phyloP scores from a whole-genome alignment of 2,888 invertebrate species.

The Agriotes lineatus region DNA sequence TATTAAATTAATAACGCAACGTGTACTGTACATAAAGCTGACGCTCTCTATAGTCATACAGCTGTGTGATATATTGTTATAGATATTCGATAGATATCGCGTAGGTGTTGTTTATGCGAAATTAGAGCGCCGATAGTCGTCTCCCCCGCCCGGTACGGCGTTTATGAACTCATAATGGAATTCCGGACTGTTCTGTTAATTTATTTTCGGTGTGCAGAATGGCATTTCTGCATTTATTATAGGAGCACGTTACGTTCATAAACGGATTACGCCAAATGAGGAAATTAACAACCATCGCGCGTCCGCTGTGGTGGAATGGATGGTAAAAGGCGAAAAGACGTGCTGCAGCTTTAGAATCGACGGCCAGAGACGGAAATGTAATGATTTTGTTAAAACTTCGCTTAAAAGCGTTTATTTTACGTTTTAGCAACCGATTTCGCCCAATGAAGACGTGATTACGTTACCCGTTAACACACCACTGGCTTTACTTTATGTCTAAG shows the following conservation, averaged over 20 bases:
- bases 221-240: constrained; percentile 42
- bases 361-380: constrained; percentile 20
- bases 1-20: constrained; percentile 15
- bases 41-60: constrained; percentile 39
- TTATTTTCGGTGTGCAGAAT: constrained; percentile 36
- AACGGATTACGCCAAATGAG: constrained; percentile 55
- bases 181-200: constrained; percentile 34
- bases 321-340: constrained; percentile 34
- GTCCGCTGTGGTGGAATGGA: constrained; percentile 46
- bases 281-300: constrained; percentile 54
- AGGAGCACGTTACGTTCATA: constrained; percentile 45
- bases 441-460: constrained; percentile 11
- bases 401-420: constrained; percentile 18
- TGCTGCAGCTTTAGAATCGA: constrained; percentile 19
- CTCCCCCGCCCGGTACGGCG: constrained; percentile 5
- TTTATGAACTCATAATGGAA: constrained; percentile 39
- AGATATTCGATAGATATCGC: constrained; percentile 21
- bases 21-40: constrained; percentile 15
- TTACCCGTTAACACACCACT: not conserved
- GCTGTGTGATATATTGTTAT: constrained; percentile 38
- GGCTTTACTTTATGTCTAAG: not conserved
- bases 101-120: constrained; percentile 23
- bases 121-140: constrained; percentile 22
- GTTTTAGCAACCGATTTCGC: not conserved
- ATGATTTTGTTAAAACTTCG: constrained; percentile 24